Evolutionary conservation across 2,797 vertebrate species (phyloP).

Genomic region (Coilia nasus): DNA sequence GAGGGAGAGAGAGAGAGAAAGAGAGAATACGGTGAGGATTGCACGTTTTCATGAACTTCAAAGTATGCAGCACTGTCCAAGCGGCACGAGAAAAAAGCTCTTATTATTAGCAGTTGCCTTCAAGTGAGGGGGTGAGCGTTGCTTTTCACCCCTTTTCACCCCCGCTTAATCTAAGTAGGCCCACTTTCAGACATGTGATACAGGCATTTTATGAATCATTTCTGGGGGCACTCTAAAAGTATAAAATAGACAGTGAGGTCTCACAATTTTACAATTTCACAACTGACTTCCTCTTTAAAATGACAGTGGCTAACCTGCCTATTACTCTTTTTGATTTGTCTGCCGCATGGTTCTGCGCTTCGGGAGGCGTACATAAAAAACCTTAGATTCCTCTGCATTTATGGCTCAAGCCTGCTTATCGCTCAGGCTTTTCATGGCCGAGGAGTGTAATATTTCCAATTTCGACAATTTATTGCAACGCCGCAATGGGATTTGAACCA

Average conservation of each 20-base stretch:
- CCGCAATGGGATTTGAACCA: conserved; percentile 59
- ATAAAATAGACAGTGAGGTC: conserved; percentile 70
- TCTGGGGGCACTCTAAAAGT: conserved; percentile 67
- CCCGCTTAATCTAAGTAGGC: conserved; percentile 55
- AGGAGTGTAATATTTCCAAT: conserved; percentile 75
- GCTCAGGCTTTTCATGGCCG: conserved; percentile 71
- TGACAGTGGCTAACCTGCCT: conserved; percentile 75
- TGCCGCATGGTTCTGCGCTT: conserved; percentile 76
- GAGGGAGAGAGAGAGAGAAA: not conserved
- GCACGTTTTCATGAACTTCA: conserved; percentile 68
- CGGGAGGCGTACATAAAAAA: conserved; percentile 80
- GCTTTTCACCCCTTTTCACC: conserved; percentile 57
- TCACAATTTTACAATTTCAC: conserved; percentile 81
- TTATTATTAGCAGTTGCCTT: conserved; percentile 65
- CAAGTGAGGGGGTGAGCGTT: conserved; percentile 65
- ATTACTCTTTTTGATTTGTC: conserved; percentile 80
- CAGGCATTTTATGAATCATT: conserved; percentile 72
- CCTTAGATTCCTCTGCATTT: conserved; percentile 74
- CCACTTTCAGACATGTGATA: conserved; percentile 69
- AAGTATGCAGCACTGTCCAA: conserved; percentile 67
- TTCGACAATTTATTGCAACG: conserved; percentile 71
- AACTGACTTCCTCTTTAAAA: conserved; percentile 78
- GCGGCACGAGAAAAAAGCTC: conserved; percentile 64
- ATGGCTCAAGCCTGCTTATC: conserved; percentile 80
- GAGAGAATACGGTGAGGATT: conserved; percentile 60